Evolutionary conservation across 1,140 invertebrate species (phyloP).

Genomic region (Sarcophaga bullata): DNA sequence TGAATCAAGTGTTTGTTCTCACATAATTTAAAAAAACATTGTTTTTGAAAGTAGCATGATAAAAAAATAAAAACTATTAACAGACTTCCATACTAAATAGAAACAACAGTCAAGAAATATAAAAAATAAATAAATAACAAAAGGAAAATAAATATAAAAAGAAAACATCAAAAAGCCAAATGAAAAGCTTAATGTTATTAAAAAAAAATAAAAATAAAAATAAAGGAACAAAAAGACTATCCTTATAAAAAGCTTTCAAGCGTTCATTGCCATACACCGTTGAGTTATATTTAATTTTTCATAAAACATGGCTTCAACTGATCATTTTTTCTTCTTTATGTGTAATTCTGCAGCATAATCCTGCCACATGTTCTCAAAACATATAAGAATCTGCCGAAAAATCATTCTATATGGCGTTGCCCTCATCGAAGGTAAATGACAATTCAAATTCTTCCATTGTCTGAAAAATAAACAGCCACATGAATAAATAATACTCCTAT

Average conservation of each 20-base stretch:
- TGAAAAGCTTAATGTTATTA: conserved; percentile 19
- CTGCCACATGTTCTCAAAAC: conserved; percentile 56
- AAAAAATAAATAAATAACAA: not conserved
- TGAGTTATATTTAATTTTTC: conserved; percentile 19
- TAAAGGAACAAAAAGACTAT: conserved; percentile 22
- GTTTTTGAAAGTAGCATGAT: not conserved
- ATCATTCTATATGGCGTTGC: conserved; percentile 36
- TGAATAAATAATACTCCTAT: no score
- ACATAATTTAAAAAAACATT: no score
- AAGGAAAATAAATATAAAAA: not conserved
- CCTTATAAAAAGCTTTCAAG: not conserved
- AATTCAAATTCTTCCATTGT: conserved; percentile 51
- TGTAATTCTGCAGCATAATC: conserved; percentile 53
- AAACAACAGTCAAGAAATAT: not conserved
- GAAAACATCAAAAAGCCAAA: not conserved
- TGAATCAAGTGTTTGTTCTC: not conserved
- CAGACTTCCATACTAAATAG: not conserved
- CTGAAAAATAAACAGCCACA: not conserved
- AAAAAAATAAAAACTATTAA: conserved; percentile 8
- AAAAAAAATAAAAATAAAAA: not conserved
- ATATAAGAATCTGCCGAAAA: conserved; percentile 46
- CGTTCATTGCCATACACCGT: conserved; percentile 1
- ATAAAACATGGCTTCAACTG: conserved; percentile 33
- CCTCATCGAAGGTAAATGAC: conserved; percentile 53
- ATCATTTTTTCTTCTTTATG: not conserved